phyloP scores from a whole-genome alignment of 2,113 vertebrate genomes.

The Regulus satrapa region DNA sequence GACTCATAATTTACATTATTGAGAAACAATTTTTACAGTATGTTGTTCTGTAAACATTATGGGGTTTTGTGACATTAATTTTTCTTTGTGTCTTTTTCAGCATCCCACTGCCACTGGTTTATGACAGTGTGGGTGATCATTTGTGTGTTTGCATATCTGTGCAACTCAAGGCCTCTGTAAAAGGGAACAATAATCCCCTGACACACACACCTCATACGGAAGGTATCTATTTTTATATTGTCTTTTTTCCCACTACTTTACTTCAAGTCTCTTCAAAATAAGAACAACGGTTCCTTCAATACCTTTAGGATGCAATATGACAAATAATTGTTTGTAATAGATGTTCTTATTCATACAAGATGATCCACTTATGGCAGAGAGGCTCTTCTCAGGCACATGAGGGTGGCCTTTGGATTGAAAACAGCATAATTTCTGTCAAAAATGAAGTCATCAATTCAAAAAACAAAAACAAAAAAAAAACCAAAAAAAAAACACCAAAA shows the following conservation, averaged over 20 bases:
- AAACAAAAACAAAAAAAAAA: no score
- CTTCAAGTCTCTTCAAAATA: background rate
- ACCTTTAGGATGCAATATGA: background rate
- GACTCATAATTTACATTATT: background rate
- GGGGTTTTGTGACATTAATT: background rate
- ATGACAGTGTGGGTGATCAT: background rate
- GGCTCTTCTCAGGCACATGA: background rate
- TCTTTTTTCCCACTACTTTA: conserved; percentile 12
- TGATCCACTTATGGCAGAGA: background rate
- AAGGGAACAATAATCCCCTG: background rate
- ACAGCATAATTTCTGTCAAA: background rate
- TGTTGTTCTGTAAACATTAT: background rate
- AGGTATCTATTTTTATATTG: background rate
- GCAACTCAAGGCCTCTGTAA: background rate
- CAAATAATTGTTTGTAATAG: background rate
- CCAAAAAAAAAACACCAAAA: no score
- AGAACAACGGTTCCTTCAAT: background rate
- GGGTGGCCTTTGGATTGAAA: background rate
- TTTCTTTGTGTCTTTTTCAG: background rate
- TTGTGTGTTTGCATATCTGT: background rate
- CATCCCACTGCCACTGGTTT: background rate
- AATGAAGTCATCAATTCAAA: background rate
- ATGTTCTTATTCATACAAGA: background rate
- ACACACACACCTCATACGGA: background rate
- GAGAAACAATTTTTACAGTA: background rate